These are phyloP conservation scores for Linnaemya vulpina DNA, from an alignment of 2,888 invertebrate species.

Conservation along the genomic window DNA sequence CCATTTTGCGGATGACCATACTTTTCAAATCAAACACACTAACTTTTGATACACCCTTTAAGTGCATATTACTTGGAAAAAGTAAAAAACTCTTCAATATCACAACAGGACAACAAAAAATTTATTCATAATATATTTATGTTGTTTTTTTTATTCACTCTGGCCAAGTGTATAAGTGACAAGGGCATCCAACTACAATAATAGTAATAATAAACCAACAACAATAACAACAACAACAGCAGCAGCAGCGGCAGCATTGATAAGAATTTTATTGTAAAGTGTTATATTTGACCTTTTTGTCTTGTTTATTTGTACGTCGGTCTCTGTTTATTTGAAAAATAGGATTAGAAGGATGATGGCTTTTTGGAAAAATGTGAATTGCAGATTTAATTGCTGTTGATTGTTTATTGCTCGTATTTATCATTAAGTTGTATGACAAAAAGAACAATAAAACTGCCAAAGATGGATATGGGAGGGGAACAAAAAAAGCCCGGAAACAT, in stretches of 20 bases:
- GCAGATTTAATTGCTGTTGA: constrained; percentile 73
- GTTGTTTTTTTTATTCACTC: neutral
- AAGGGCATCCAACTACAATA: constrained; percentile 58
- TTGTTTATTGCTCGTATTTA: constrained; percentile 66
- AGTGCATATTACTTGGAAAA: constrained; percentile 23
- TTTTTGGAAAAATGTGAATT: constrained; percentile 70
- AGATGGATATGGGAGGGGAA: constrained; percentile 39
- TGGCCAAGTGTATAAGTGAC: constrained; percentile 62
- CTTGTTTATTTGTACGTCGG: constrained; percentile 35
- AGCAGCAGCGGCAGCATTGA: constrained; percentile 24
- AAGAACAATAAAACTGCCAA: constrained; percentile 55
- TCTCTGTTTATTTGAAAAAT: constrained; percentile 50
- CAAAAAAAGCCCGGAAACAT: constrained; percentile 30
- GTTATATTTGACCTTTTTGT: constrained; percentile 65
- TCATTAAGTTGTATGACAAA: constrained; percentile 64
- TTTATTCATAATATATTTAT: constrained; percentile 58
- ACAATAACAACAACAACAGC: constrained; percentile 23
- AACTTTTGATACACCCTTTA: neutral
- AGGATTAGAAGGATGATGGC: constrained; percentile 58
- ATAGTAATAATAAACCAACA: constrained; percentile 43
- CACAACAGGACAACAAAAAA: constrained; percentile 23
- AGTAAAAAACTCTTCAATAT: neutral
- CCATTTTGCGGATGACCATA: too few species aligned
- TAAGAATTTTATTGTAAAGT: constrained; percentile 59
- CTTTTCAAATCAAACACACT: neutral